Evolutionary conservation across 2,888 invertebrate species (phyloP).

Genomic region (Gasteruption jaculator): DNA sequence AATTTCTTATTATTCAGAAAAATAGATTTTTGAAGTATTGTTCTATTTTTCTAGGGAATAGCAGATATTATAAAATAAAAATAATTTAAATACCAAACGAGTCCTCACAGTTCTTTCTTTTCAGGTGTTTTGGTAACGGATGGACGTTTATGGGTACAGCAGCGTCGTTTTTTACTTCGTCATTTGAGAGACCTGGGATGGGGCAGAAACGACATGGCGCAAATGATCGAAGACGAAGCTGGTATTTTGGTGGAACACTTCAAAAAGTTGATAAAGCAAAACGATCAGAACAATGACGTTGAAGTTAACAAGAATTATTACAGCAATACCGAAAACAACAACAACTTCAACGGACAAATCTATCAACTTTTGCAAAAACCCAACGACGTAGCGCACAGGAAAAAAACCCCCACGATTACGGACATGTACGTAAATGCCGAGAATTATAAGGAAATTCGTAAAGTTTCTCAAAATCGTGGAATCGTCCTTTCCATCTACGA

Average conservation of each 20-base stretch:
- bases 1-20: background rate
- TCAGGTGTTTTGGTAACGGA: slow-evolving; percentile 68
- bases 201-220: slow-evolving; percentile 71
- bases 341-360: slow-evolving; percentile 6
- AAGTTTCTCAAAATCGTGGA: slow-evolving; percentile 34
- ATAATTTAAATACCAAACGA: background rate
- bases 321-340: too few species aligned
- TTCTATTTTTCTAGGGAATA: too few species aligned
- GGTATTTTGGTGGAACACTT: slow-evolving; percentile 61
- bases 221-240: slow-evolving; percentile 69
- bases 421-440: slow-evolving; percentile 42
- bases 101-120: background rate
- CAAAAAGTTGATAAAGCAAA: slow-evolving; percentile 17
- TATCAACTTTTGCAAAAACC: slow-evolving; percentile 15
- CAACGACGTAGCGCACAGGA: slow-evolving; percentile 6
- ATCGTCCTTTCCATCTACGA: slow-evolving; percentile 66
- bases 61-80: background rate
- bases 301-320: too few species aligned
- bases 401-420: slow-evolving; percentile 24
- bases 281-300: background rate
- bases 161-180: slow-evolving; percentile 70
- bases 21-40: background rate
- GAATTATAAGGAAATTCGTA: slow-evolving; percentile 35
- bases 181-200: slow-evolving; percentile 81
- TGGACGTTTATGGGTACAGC: slow-evolving; percentile 69